Evolutionary conservation across 2,113 vertebrate genomes (phyloP).

Genomic region (Terrapene triunguis): DNA sequence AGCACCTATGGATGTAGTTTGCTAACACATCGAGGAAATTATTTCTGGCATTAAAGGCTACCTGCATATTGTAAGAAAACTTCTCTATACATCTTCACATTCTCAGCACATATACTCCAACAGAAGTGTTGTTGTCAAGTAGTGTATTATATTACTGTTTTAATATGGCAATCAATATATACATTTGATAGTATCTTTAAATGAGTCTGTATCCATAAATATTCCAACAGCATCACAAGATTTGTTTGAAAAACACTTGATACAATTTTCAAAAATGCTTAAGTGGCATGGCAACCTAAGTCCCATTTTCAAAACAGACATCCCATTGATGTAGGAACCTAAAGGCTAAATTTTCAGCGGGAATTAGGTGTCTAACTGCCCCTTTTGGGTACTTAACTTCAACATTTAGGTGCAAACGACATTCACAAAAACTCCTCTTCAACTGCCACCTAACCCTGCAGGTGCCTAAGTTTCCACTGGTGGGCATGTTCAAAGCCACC

Average conservation of each 20-base stretch:
- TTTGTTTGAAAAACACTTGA: not conserved
- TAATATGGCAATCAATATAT: not conserved
- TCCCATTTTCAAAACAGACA: not conserved
- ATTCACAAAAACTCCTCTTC: not conserved
- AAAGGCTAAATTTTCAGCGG: not conserved
- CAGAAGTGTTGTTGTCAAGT: not conserved
- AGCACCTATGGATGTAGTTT: slow-evolving; percentile 33
- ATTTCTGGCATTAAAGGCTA: slow-evolving; percentile 45
- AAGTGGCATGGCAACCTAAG: not conserved
- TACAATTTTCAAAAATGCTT: not conserved
- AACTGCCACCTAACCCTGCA: not conserved
- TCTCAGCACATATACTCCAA: not conserved
- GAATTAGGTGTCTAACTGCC: no score
- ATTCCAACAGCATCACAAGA: not conserved
- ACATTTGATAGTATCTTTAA: not conserved
- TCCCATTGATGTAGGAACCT: not conserved
- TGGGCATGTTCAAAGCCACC: not conserved
- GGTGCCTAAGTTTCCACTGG: not conserved
- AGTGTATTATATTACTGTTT: not conserved
- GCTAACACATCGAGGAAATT: slow-evolving; percentile 49
- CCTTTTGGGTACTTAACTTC: not conserved
- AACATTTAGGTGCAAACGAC: not conserved
- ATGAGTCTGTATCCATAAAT: slow-evolving; percentile 3
- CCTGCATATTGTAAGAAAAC: slow-evolving; percentile 17
- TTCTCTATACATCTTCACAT: slow-evolving; percentile 11